Evolutionary conservation across 2,113 vertebrate genomes (phyloP), one percentile per base, ranked within the genome.

Genomic region (Amphiprion percula): DNA sequence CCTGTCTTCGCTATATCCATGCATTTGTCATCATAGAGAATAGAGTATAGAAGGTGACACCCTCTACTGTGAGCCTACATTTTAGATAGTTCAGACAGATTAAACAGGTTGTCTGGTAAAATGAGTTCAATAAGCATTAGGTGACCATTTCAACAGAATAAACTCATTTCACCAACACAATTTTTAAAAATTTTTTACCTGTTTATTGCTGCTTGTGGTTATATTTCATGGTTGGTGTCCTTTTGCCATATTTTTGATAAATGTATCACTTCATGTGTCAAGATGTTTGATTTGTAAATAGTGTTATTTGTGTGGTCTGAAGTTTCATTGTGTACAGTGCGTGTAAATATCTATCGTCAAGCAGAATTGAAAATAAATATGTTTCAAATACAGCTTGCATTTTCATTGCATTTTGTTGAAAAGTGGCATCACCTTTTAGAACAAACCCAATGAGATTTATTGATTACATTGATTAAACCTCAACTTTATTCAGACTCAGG

Each of bases 281-380:
- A 56, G 62, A 50, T 61, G 26, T 17, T 33, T 52, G 33, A 15
- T 55, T 12, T 59, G 10, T 70, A 55, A 1, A 49, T 60, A 2
- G 17, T 19, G 17, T 21, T 47, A 63, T 73, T 19, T 83, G 39
- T 73, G 60, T n/a, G 8, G 52, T 64, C 11, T 3, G 59, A 8
- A 66, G 26, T 68, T 74, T 68, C 1, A 9, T 72, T 79, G 62
- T 80, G 68, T 63, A 44, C 23, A 52, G 7, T n/a, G 19, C 46
- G 26, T 76, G 46, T 80, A 75, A 44, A 74, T 61, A 77, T 54
- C 8, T 60, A 37, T 1, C 68, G 33, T 75, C 1, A 19, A 2
- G 14, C 2, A 60, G 41, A 66, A 62, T 37, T 26, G 2, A 64
- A 68, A 49, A 53, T 56, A 55, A 61, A 80, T 33, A 44, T 39